Conservation (phyloP, 2,797 vertebrate genomes). For the Falco concolor region DNA sequence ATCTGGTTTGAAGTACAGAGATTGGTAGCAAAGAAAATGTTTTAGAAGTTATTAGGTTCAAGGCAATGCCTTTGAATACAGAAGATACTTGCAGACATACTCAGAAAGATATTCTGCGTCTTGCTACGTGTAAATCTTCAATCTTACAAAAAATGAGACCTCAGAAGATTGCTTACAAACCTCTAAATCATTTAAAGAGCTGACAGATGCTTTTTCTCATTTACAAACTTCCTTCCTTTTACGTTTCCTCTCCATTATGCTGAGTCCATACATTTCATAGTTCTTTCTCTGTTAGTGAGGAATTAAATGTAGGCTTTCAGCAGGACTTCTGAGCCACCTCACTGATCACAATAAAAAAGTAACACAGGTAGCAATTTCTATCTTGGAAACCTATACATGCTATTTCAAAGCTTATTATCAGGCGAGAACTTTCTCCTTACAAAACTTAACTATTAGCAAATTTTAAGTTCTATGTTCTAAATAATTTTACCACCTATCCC, state of each 20-base stretch:
- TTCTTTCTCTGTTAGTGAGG: not conserved
- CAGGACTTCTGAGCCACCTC: not conserved
- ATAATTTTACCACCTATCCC: not conserved
- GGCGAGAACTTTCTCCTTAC: not conserved
- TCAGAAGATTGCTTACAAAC: not conserved
- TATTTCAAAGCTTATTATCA: not conserved
- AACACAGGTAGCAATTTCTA: not conserved
- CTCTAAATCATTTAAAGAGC: not conserved
- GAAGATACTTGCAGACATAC: not conserved
- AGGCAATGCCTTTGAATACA: not conserved
- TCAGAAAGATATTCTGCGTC: not conserved
- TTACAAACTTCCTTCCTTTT: constrained; percentile 34
- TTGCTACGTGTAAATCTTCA: not conserved
- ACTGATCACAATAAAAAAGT: not conserved
- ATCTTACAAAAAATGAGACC: not conserved
- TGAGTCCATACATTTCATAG: not conserved
- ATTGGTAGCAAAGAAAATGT: not conserved
- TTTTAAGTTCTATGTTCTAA: not conserved
- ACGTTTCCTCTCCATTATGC: constrained; percentile 30
- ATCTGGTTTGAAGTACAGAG: not conserved
- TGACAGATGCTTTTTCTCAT: constrained; percentile 31
- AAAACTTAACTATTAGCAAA: not conserved
- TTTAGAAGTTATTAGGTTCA: not conserved
- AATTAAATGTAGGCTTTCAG: not conserved
- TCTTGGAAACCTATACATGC: not conserved